phyloP scores from a whole-genome alignment of 53 echinoderm and acorn worm genomes.

The Holothuria leucospilota region DNA sequence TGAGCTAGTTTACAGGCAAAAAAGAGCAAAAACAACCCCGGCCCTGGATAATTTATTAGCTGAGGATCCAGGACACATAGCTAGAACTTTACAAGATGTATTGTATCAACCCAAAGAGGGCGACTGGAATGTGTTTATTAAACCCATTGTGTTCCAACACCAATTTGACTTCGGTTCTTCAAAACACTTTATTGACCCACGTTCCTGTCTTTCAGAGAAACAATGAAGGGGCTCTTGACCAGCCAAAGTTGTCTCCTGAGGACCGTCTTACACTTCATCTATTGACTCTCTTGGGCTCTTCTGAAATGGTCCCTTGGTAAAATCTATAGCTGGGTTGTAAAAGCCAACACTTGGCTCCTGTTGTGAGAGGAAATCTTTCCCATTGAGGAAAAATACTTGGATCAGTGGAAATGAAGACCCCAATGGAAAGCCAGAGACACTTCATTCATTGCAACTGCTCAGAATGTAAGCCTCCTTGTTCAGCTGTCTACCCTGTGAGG shows the following conservation, averaged over 20 bases:
- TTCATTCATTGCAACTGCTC: too few relatives aligned
- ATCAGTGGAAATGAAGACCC: too few relatives aligned
- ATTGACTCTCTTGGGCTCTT: conserved; percentile 13
- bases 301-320: conserved; percentile 16
- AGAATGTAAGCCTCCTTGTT: too few relatives aligned
- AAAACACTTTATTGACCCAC: conserved; percentile 38
- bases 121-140: conserved; percentile 37
- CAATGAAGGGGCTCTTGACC: conserved; percentile 7
- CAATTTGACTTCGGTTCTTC: conserved; percentile 35
- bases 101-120: conserved; percentile 7
- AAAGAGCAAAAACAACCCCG: background rate
- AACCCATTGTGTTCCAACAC: conserved; percentile 32
- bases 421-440: too few relatives aligned
- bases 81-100: background rate
- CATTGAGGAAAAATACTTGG: too few relatives aligned
- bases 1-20: too few relatives aligned
- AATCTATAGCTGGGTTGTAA: conserved; percentile 5
- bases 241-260: conserved; percentile 14
- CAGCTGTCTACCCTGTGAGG: too few relatives aligned
- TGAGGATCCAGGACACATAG: background rate
- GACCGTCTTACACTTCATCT: conserved; percentile 19
- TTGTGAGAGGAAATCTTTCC: too few relatives aligned
- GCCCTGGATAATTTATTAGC: background rate
- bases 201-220: conserved; percentile 24
- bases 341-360: background rate